phyloP scores from a whole-genome alignment of 2,888 invertebrate genomes.

The Diplolepis rosae region DNA sequence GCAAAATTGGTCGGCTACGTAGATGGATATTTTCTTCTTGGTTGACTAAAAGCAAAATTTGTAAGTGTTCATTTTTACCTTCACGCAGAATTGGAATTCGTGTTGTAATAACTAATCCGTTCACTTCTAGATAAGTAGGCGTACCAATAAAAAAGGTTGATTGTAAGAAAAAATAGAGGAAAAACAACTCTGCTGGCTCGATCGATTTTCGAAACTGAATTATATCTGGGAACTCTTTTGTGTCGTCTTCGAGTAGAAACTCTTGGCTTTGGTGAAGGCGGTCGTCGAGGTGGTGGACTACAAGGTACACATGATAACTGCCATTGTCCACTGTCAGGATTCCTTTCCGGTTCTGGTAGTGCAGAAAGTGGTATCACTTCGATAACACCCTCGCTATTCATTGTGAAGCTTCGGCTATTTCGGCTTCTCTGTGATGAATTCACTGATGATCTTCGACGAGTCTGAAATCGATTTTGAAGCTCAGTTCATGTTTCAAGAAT shows the following conservation, averaged over 20 bases:
- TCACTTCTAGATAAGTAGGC: conserved; percentile 81
- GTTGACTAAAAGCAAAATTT: conserved; percentile 11
- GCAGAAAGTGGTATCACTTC: conserved; percentile 81
- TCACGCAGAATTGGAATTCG: conserved; percentile 29
- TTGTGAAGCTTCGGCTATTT: conserved; percentile 50
- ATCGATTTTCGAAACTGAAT: conserved; percentile 89
- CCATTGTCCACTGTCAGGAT: conserved; percentile 54
- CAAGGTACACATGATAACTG: conserved; percentile 72
- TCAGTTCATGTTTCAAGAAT: background rate
- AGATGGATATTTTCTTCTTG: conserved; percentile 5
- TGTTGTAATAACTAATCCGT: conserved; percentile 72
- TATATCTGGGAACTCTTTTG: conserved; percentile 79
- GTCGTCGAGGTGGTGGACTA: conserved; percentile 59
- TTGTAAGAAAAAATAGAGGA: conserved; percentile 83
- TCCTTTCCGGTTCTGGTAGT: conserved; percentile 75
- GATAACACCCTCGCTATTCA: conserved; percentile 65
- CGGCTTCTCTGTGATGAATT: conserved; percentile 44
- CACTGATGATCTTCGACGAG: conserved; percentile 52
- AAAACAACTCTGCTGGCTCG: conserved; percentile 84
- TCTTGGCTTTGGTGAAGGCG: conserved; percentile 45
- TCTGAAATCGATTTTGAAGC: conserved; percentile 40
- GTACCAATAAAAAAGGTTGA: conserved; percentile 88
- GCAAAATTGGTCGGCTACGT: conserved; percentile 31
- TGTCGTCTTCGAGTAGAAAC: conserved; percentile 63
- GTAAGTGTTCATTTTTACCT: background rate